These are phyloP conservation scores for Rhyacophila evoluta DNA, from an alignment of 2,888 invertebrate genomes.

Conservation along the genomic window DNA sequence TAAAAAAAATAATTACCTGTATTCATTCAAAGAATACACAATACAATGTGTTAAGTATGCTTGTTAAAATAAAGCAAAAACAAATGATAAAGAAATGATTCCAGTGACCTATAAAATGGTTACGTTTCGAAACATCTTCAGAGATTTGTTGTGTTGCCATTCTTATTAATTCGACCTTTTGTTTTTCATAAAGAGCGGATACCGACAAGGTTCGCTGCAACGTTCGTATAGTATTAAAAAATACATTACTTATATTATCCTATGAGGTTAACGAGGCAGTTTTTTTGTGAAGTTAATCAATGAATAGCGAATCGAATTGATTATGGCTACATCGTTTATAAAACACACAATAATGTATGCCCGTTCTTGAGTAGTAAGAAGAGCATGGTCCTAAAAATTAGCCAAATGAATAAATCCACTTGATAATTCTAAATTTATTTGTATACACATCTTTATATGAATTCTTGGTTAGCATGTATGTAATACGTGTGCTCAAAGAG, in stretches of 20 bases:
- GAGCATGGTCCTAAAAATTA: no score
- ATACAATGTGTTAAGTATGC: no score
- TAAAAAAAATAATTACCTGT: no score
- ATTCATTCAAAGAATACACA: no score
- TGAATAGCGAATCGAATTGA: background rate
- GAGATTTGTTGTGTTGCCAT: background rate
- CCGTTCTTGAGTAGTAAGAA: no score
- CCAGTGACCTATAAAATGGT: background rate
- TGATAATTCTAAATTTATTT: no score
- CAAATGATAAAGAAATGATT: background rate
- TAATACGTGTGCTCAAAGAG: no score
- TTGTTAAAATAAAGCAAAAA: no score
- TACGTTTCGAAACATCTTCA: background rate
- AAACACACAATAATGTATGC: no score
- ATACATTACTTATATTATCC: background rate
- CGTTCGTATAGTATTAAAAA: background rate
- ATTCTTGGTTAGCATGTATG: no score
- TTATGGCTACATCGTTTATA: background rate
- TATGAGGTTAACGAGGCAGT: background rate
- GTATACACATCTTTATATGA: no score
- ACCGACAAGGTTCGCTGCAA: background rate
- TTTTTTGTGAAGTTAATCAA: background rate
- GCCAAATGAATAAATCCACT: no score
- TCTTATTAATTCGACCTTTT: slow-evolving; percentile 14
- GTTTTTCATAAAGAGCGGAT: background rate